These are phyloP conservation scores for Paraplagusia blochii DNA, from an alignment of 2,113 vertebrate genomes.

Conservation along the genomic window DNA sequence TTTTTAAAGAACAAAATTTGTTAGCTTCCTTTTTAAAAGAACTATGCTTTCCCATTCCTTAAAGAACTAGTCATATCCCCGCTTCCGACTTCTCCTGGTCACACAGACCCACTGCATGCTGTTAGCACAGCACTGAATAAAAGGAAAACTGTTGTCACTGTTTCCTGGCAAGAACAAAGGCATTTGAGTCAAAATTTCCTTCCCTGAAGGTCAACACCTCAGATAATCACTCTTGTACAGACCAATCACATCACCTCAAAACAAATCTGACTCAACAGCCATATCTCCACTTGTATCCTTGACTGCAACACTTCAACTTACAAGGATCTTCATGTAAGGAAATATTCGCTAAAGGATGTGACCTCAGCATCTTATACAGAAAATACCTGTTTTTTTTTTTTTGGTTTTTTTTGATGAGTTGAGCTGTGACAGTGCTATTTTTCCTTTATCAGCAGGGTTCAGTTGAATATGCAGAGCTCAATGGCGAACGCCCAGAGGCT, in stretches of 20 bases:
- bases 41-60: too few relatives aligned
- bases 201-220: conserved; percentile 49
- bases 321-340: conserved; percentile 28
- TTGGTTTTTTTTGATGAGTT: not conserved
- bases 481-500: conserved; percentile 39
- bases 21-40: too few relatives aligned
- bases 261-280: conserved; percentile 42
- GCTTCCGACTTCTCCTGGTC: not conserved
- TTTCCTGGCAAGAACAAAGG: conserved; percentile 70
- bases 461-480: conserved; percentile 67
- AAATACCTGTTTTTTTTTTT: too few relatives aligned
- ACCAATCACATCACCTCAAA: conserved; percentile 41
- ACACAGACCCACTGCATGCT: conserved; percentile 22
- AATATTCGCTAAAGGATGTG: conserved; percentile 39
- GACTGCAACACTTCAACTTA: conserved; percentile 24
- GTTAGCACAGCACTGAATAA: conserved; percentile 18
- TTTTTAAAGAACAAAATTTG: too few relatives aligned
- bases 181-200: conserved; percentile 63
- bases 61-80: not conserved
- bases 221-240: conserved; percentile 36
- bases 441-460: conserved; percentile 58
- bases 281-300: conserved; percentile 13
- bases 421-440: not conserved
- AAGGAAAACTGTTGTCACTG: conserved; percentile 52
- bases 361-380: conserved; percentile 25